Conservation (phyloP, 2,113 vertebrate genomes). For the Cathartes aura region DNA sequence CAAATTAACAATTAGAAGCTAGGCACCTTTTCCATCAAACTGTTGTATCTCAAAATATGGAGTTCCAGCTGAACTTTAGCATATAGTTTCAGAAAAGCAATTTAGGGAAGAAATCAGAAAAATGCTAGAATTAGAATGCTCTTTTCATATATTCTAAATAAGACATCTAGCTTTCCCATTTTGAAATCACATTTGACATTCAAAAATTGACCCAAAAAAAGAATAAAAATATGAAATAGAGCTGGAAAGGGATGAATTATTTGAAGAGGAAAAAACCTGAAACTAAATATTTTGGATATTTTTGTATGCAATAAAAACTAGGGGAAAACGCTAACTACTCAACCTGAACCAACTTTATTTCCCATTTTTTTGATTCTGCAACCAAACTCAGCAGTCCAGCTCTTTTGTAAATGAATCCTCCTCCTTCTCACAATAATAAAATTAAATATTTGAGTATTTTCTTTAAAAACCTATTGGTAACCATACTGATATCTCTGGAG, state of each 20-base stretch:
- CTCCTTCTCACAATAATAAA: not conserved
- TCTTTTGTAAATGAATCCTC: not conserved
- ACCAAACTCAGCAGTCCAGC: not conserved
- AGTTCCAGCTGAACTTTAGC: not conserved
- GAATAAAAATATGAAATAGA: not conserved
- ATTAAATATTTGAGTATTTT: not conserved
- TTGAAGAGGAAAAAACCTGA: rapidly evolving
- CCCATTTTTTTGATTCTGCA: not conserved
- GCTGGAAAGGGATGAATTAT: not conserved
- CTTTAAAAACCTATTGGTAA: not conserved
- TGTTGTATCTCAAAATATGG: not conserved
- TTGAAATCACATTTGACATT: not conserved
- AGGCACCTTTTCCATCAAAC: not conserved
- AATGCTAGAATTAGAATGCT: not conserved
- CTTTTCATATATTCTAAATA: not conserved
- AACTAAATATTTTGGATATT: not conserved
- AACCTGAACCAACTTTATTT: not conserved
- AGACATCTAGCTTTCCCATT: not conserved
- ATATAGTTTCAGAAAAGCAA: not conserved
- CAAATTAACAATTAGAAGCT: not conserved
- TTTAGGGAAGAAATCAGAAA: not conserved
- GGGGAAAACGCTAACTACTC: not conserved
- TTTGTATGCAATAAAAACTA: not conserved
- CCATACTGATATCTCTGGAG: not conserved
- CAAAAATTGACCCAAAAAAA: not conserved